phyloP scores from a whole-genome alignment of 2,797 vertebrate species.

The Lemur catta region DNA sequence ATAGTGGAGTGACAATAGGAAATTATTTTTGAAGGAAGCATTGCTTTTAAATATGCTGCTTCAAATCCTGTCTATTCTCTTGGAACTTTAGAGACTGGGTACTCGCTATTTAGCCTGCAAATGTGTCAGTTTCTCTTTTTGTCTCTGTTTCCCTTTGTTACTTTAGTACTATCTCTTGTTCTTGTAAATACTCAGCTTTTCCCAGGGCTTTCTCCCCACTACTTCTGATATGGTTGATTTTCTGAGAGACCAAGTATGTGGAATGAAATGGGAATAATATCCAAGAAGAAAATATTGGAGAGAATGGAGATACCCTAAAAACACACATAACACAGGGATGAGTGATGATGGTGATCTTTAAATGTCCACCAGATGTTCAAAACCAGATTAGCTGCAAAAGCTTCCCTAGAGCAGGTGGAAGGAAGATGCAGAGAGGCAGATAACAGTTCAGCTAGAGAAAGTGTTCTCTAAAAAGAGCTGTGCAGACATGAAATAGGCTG shows the following conservation, averaged over 20 bases:
- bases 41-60: constrained; percentile 18
- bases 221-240: not conserved
- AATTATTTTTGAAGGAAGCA: constrained; percentile 16
- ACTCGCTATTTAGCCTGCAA: not conserved
- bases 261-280: not conserved
- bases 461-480: not conserved
- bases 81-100: not conserved
- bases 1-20: not conserved
- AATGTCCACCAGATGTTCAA: not conserved
- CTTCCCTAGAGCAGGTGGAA: not conserved
- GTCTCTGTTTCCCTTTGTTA: not conserved
- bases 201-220: not conserved
- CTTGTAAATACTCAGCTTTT: not conserved
- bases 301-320: not conserved
- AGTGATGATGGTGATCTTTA: not conserved
- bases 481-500: not conserved
- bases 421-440: not conserved
- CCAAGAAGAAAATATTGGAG: not conserved
- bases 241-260: not conserved
- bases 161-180: not conserved
- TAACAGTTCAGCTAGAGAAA: not conserved
- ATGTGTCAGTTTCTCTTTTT: not conserved
- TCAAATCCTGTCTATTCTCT: not conserved
- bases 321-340: not conserved
- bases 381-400: not conserved